Percentiles rank a stretch among this genome's conserved stretches.
Evolutionary conservation across 2,888 invertebrate genomes (phyloP).

Genomic region (Drosophila neotestacea): DNA sequence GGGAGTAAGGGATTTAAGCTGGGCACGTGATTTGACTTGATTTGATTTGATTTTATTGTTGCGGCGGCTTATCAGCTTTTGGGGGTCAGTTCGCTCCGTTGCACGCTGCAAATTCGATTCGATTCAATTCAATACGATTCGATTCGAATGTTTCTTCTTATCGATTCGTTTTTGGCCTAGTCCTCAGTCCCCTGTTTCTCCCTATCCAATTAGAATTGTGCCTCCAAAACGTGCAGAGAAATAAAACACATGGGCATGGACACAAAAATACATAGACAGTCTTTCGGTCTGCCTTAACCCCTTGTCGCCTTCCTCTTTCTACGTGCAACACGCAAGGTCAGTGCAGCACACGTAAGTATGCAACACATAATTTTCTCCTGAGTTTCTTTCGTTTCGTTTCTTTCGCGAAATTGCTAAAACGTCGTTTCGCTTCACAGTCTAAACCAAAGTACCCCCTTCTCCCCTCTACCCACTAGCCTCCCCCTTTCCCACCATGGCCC

Average conservation of each 20-base stretch:
- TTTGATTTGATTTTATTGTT: conserved; percentile 75
- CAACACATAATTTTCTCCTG: conserved; percentile 73
- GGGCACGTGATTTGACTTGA: conserved; percentile 59
- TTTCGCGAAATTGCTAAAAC: conserved; percentile 17
- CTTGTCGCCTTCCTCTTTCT: background rate
- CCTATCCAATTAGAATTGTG: conserved; percentile 73
- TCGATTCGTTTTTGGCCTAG: conserved; percentile 60
- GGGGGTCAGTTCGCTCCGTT: conserved; percentile 47
- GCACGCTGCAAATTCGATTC: conserved; percentile 33
- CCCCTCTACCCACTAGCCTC: no score
- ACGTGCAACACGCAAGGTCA: conserved; percentile 67
- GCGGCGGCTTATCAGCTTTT: conserved; percentile 77
- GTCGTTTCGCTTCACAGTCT: conserved; percentile 45
- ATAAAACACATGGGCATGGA: conserved; percentile 60
- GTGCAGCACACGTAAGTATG: conserved; percentile 76
- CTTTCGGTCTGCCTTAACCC: background rate
- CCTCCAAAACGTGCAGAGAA: conserved; percentile 68
- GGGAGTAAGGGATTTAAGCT: background rate
- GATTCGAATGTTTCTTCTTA: conserved; percentile 35
- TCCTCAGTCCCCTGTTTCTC: conserved; percentile 16
- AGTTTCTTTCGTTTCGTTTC: conserved; percentile 28
- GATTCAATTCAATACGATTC: conserved; percentile 3
- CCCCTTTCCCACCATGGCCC: background rate
- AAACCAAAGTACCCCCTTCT: conserved; percentile 1
- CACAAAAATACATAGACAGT: conserved; percentile 14